Conservation (phyloP, 2,113 vertebrate species). For the Sphyrna mokarran region DNA sequence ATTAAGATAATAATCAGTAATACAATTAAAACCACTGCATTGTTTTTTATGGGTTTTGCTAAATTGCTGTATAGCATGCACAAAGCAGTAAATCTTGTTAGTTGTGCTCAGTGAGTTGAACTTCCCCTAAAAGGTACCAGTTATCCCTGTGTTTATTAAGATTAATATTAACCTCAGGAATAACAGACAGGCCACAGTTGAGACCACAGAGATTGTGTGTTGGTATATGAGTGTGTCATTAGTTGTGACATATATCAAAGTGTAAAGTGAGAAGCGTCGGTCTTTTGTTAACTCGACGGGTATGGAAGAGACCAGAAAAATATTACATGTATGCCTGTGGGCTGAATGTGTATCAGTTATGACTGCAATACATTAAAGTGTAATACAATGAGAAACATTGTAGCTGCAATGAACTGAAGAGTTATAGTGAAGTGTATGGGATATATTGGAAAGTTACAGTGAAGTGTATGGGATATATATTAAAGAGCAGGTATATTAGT, state of each 20-base stretch:
- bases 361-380: background rate
- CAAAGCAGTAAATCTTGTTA: conserved; percentile 16
- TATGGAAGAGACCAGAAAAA: background rate
- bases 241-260: background rate
- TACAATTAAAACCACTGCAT: conserved; percentile 25
- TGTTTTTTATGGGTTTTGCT: conserved; percentile 34
- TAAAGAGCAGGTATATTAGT: background rate
- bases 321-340: background rate
- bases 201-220: background rate
- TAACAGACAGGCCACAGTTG: background rate
- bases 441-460: background rate
- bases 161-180: conserved; percentile 14
- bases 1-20: conserved; percentile 33
- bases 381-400: background rate
- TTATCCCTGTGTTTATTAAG: background rate
- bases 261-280: background rate
- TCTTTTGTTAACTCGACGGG: background rate
- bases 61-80: conserved; percentile 21
- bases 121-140: background rate
- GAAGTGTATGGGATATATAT: background rate
- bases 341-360: background rate
- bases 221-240: background rate
- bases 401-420: background rate
- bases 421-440: background rate
- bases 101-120: background rate